Evolutionary conservation across 2,888 invertebrate genomes (phyloP).

Genomic region (Monoplex corrugatus): DNA sequence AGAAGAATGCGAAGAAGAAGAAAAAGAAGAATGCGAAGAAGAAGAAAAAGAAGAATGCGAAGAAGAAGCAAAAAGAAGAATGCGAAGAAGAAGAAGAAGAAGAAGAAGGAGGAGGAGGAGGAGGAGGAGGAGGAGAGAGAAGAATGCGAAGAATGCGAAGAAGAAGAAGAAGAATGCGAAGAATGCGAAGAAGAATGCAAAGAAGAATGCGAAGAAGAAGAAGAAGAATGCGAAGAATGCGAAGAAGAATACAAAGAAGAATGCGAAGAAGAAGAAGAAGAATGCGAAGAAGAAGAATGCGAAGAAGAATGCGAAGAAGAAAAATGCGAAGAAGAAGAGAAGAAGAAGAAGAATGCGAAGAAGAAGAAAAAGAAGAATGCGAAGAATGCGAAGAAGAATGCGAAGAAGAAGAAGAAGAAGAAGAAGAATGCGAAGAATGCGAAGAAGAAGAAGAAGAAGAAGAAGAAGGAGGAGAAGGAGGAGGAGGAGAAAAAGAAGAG

Average conservation of each 20-base stretch:
- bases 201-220: constrained; percentile 13
- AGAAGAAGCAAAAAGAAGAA: neutral
- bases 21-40: neutral
- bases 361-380: too few species aligned
- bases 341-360: too few species aligned
- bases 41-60: neutral
- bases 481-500: neutral
- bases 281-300: neutral
- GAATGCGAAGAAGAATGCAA: too few species aligned
- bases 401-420: constrained; percentile 6
- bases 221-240: too few species aligned
- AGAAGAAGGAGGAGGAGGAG: neutral
- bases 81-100: neutral
- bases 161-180: neutral
- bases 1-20: neutral
- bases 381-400: neutral
- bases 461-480: neutral
- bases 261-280: neutral
- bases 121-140: neutral
- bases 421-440: neutral
- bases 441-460: neutral
- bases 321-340: neutral
- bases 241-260: too few species aligned
- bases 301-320: too few species aligned
- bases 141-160: neutral